Base-by-base conservation (phyloP, 2,888 invertebrate species). In the Pseudococcus viburni region DNA sequence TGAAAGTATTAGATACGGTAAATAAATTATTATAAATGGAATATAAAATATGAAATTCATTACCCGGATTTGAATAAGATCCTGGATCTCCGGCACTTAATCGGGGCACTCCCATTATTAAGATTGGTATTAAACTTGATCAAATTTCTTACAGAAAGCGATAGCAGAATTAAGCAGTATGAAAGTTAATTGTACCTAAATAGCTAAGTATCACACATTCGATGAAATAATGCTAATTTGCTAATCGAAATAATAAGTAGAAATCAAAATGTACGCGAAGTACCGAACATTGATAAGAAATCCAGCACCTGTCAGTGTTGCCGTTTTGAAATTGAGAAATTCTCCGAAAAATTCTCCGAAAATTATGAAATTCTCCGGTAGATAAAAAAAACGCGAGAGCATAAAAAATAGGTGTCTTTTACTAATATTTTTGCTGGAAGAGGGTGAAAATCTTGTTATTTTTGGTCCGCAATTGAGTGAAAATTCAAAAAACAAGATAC, bases 21-120 rank as follows among this genome's bases (percentile, higher is more conserved):
- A 33, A 33, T 33, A 4, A 17, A 55, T 55, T 55, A 19, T 2
- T 26, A 55, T 5, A 9, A 84, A n/a, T 46, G 46, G 59, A 80
- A 9, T 59, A 80, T 11, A 11, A 17, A 39, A n/a, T 77, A 55
- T 88, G 19, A 33, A 85, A 39, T 55, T 22, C 48, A 7, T 73
- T 46, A 89, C 89, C 89, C 7, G 88, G 89, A 51, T 89, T 87
- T 5, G 89, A 89, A 85, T 89, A 89, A 5, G 89, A 89, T 86
- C 89, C 89, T 9, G 89, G 89, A 87, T 89, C 89, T 11, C 83
- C 86, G 22, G 88, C 84, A 59, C 89, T 89, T 5, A 89, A 26
- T 59, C 89, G 84, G 22, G 88, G 88, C 48, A 80, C 59, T 15
- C 88, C 88, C 88, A 88, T 88, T 86, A 42, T 86, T 46, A 15